Conservation (phyloP, 2,888 invertebrate genomes). For the Cryptocheilus praepositus region DNA sequence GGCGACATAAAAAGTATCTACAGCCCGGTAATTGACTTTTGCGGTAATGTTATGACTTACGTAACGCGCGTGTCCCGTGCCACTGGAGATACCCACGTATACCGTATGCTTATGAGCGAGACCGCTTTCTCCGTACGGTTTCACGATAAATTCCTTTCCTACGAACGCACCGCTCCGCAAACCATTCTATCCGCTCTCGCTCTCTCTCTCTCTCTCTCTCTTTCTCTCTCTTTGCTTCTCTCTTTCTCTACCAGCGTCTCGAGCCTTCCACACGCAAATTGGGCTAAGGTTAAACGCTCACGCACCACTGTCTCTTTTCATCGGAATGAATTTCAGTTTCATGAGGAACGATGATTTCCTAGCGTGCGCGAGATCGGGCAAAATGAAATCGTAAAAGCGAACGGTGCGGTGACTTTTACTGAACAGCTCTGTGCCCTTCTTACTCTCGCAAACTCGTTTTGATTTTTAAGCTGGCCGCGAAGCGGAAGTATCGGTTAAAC, state of each 20-base stretch:
- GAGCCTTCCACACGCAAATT: too few relatives aligned
- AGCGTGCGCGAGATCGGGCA: too few relatives aligned
- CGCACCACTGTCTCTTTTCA: too few relatives aligned
- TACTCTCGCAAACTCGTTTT: conserved; percentile 21
- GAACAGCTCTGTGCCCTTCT: conserved; percentile 11
- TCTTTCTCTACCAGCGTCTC: too few relatives aligned
- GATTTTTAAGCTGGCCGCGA: conserved; percentile 12
- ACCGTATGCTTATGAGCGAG: conserved; percentile 38
- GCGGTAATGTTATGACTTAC: conserved; percentile 61
- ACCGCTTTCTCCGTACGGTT: conserved; percentile 67
- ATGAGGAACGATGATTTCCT: too few relatives aligned
- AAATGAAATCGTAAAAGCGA: not conserved
- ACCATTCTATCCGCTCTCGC: too few relatives aligned
- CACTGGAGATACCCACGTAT: conserved; percentile 45
- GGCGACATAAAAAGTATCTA: not conserved
- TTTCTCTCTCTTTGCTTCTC: too few relatives aligned
- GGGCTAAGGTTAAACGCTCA: too few relatives aligned
- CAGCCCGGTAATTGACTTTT: conserved; percentile 18
- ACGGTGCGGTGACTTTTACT: not conserved
- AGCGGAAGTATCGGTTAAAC: conserved; percentile 30
- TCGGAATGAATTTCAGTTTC: too few relatives aligned
- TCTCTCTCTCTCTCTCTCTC: too few relatives aligned
- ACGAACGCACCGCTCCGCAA: too few relatives aligned
- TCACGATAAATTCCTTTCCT: conserved; percentile 55
- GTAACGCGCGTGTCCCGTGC: conserved; percentile 55